Evolutionary conservation across 2,797 vertebrate species (phyloP).

Genomic region (Periophthalmus magnuspinnatus): DNA sequence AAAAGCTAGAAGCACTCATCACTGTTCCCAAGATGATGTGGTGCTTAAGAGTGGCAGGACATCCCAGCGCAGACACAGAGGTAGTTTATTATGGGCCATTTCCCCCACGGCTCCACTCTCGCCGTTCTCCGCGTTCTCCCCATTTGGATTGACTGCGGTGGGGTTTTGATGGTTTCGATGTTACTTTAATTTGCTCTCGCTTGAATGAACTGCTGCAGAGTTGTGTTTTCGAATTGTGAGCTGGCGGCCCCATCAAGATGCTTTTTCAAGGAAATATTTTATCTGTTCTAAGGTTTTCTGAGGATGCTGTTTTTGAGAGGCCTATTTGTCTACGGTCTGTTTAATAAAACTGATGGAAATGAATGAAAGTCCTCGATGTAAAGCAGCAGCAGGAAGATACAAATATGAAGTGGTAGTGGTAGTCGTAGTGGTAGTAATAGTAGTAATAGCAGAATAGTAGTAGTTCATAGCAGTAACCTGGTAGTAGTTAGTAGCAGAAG

Average conservation of each 20-base stretch:
- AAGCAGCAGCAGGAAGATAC: too few species aligned
- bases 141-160: slow-evolving; percentile 22
- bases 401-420: too few species aligned
- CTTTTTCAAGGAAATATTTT: slow-evolving; percentile 5
- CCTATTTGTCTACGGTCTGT: too few species aligned
- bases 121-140: neutral
- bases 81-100: slow-evolving; percentile 43
- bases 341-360: too few species aligned
- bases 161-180: slow-evolving; percentile 29
- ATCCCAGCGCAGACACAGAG: slow-evolving; percentile 23
- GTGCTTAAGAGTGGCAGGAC: slow-evolving; percentile 47
- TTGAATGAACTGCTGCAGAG: slow-evolving; percentile 32
- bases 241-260: slow-evolving; percentile 24
- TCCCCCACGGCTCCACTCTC: slow-evolving; percentile 24
- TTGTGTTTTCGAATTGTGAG: slow-evolving; percentile 15
- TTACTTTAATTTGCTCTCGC: slow-evolving; percentile 40
- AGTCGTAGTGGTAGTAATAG: too few species aligned
- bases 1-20: slow-evolving; percentile 32
- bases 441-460: too few species aligned
- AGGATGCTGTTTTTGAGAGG: slow-evolving; percentile 16
- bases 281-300: slow-evolving; percentile 21
- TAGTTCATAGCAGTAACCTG: too few species aligned
- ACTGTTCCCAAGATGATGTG: slow-evolving; percentile 44
- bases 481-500: too few species aligned
- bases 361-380: too few species aligned